Base-by-base conservation (phyloP, 2,888 invertebrate genomes). In the Platerodrilus igneus region DNA sequence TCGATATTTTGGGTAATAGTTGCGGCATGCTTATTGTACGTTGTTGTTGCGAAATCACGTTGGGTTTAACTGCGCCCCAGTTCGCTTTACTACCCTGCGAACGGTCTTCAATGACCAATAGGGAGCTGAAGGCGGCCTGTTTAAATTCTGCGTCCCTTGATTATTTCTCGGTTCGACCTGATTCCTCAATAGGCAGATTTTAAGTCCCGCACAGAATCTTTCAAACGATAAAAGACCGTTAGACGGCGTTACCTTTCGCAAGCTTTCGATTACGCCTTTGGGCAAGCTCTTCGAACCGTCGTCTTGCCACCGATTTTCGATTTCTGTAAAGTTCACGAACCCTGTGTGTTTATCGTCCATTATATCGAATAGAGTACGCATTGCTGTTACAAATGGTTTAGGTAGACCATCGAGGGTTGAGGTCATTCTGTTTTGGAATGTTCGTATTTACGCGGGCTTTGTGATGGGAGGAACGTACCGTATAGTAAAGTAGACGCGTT, bases 321-420 rank as follows among this genome's bases (percentile, higher is more conserved):
- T 92, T 62, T 93, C 93, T 33, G 79, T 69, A 55, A 83, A 79
- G 58, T 82, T 83, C 9, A 93, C 87, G 64, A 78, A 87, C 19
- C 93, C 93, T 3, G 84, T 85, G 41, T 79, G 80, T 60, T 87
- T 85, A 62, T 94, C 93, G 66, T 95, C 95, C 79, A 96, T 83
- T 56, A 95, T 92, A 64, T 94, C 93, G 69, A 95, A 96, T 4
- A 96, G 73, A 18, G 92, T 92, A 59, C 88, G 77, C 85, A 96
- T 88, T 2, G 94, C 90, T 22, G 79, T 72, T 21, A 95, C 86
- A 71, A 95, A 93, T 60, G 89, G 86, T 63, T 88, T 88, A 15
- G 94, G 93, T 53, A 95, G 71, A 25, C 88, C 86, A 62, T 93
- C 92, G 54, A 81, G 72, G 48, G 77, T 77, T 27, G 75, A 66